Percentiles rank a stretch among this genome's conserved stretches.
These are phyloP conservation scores for Hyppa rectilinea DNA, from an alignment of 2,888 invertebrate genomes.

Conservation along the genomic window DNA sequence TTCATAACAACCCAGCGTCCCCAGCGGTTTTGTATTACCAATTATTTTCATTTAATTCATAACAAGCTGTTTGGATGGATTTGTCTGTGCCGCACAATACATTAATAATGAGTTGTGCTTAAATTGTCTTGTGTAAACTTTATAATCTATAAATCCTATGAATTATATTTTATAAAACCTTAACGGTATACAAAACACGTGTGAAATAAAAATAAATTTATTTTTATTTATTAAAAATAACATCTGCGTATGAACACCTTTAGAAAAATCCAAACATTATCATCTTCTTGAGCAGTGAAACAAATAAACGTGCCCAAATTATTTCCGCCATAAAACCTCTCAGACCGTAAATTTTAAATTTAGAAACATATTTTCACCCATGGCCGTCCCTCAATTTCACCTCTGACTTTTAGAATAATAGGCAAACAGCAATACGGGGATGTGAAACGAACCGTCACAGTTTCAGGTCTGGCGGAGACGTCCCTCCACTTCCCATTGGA, in stretches of 20 bases:
- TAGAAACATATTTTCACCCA: conserved; percentile 55
- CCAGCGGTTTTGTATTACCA: conserved; percentile 89
- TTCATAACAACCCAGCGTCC: conserved; percentile 82
- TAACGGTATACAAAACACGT: neutral
- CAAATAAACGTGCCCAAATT: conserved; percentile 41
- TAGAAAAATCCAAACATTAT: conserved; percentile 4
- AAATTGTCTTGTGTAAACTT: conserved; percentile 31
- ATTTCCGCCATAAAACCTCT: conserved; percentile 39
- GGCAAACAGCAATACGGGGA: conserved; percentile 80
- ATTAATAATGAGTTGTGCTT: conserved; percentile 64
- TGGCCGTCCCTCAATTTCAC: conserved; percentile 73
- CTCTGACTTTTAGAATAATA: conserved; percentile 85
- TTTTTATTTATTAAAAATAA: conserved; percentile 2
- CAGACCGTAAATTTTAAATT: conserved; percentile 51
- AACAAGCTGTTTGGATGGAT: conserved; percentile 78
- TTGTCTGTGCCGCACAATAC: conserved; percentile 59
- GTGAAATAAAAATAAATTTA: neutral
- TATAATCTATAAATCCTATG: conserved; percentile 9
- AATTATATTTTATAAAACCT: conserved; percentile 3
- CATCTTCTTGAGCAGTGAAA: conserved; percentile 13
- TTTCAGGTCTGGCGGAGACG: conserved; percentile 86
- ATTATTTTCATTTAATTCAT: conserved; percentile 87
- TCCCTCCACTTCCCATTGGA: conserved; percentile 84
- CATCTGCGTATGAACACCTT: neutral
- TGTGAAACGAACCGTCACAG: conserved; percentile 86